These are phyloP conservation scores for fruit fly (Drosophila melanogaster) DNA, from an alignment of 1,140 invertebrate genomes.

Conservation along the genomic window DNA sequence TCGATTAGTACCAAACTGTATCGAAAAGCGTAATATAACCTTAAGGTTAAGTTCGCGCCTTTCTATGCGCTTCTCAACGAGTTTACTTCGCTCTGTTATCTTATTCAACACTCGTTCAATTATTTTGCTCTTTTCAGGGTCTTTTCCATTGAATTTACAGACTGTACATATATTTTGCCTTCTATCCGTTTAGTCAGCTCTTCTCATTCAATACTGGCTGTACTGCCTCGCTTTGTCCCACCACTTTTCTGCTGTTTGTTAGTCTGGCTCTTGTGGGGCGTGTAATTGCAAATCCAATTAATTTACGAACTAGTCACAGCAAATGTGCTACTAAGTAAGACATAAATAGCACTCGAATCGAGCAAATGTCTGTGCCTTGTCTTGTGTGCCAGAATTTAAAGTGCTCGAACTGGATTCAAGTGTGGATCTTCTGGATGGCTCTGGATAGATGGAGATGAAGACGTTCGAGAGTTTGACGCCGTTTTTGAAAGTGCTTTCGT, in stretches of 20 bases:
- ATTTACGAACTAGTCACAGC: conserved; percentile 77
- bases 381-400: conserved; percentile 55
- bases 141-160: conserved; percentile 20
- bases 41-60: not conserved
- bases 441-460: not conserved
- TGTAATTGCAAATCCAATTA: conserved; percentile 83
- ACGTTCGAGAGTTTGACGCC: conserved; percentile 27
- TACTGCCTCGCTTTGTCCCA: not conserved
- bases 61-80: conserved; percentile 9
- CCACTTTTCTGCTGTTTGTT: conserved; percentile 3
- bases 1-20: conserved; percentile 3
- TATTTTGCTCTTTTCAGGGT: conserved; percentile 15
- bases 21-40: too few relatives aligned
- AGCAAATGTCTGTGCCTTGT: conserved; percentile 13
- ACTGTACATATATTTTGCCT: conserved; percentile 6
- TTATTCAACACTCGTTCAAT: conserved; percentile 1
- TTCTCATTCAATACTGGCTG: conserved; percentile 13
- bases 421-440: conserved; percentile 3
- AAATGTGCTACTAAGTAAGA: conserved; percentile 80
- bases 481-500: conserved; percentile 36
- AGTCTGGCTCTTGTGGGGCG: conserved; percentile 41
- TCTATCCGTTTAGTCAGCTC: conserved; percentile 12
- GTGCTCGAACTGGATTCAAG: conserved; percentile 33
- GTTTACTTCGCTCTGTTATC: not conserved
- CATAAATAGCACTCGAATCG: conserved; percentile 64